Evolutionary conservation across 2,113 vertebrate genomes (phyloP).

Genomic region (Oryzias melastigma): DNA sequence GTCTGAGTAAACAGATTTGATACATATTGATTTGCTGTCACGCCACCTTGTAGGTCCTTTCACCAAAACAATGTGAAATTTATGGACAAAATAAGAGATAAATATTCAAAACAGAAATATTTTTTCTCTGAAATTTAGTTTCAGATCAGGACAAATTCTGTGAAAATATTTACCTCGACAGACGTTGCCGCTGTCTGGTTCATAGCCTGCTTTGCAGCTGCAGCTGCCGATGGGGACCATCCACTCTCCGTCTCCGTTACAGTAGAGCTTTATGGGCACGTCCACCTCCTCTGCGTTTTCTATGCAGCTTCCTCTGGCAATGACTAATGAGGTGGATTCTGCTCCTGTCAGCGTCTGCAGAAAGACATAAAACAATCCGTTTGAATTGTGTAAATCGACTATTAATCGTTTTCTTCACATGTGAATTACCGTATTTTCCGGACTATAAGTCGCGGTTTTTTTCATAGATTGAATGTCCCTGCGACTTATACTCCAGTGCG

Average conservation of each 20-base stretch:
- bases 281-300: conserved; percentile 94
- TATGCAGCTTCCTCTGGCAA: conserved; percentile 91
- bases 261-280: conserved; percentile 95
- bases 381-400: no score
- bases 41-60: conserved; percentile 6
- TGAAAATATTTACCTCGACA: conserved; percentile 85
- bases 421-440: no score
- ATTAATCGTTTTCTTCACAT: no score
- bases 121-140: neutral
- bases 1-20: conserved; percentile 1
- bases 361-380: neutral
- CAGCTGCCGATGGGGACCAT: conserved; percentile 98
- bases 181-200: conserved; percentile 88
- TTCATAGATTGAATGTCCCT: no score
- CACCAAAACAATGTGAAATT: conserved; percentile 8
- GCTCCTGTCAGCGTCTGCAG: conserved; percentile 90
- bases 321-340: conserved; percentile 95
- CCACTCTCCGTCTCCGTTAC: conserved; percentile 97
- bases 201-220: conserved; percentile 92
- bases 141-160: conserved; percentile 7
- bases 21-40: conserved; percentile 39
- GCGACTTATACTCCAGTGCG: no score
- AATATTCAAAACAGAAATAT: conserved; percentile 5
- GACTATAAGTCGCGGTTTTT: no score
- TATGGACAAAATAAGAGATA: neutral